Percentiles rank a stretch among this genome's conserved stretches.
Conservation (phyloP, 2,888 invertebrate species). For the Boloria euphrosyne region DNA sequence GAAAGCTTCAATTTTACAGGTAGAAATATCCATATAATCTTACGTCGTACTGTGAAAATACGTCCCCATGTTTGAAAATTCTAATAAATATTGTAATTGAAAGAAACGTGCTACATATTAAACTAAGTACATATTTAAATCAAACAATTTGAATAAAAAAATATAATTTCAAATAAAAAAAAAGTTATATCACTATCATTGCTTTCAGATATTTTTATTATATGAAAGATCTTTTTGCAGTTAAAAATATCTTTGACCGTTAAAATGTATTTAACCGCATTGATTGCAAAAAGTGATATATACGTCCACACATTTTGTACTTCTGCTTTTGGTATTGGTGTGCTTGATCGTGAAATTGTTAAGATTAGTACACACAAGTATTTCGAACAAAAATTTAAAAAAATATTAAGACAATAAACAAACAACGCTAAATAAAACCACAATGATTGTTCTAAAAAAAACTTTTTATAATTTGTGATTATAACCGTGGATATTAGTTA, state of each 20-base stretch:
- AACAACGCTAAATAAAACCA: constrained; percentile 2
- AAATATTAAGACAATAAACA: constrained; percentile 11
- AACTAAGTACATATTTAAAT: no score
- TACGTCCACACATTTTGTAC: constrained; percentile 39
- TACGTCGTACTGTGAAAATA: no score
- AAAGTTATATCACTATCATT: background rate
- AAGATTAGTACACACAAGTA: background rate
- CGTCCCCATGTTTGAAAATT: no score
- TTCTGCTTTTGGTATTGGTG: constrained; percentile 25
- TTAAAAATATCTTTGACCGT: constrained; percentile 1
- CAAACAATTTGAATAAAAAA: no score
- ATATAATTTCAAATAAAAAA: no score
- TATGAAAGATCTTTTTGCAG: background rate
- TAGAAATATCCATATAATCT: background rate
- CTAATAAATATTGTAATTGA: no score
- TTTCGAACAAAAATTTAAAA: background rate
- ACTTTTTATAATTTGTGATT: background rate
- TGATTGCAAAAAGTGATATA: constrained; percentile 23
- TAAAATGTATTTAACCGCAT: background rate
- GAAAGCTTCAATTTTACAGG: constrained; percentile 5
- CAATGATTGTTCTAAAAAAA: background rate
- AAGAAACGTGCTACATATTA: no score
- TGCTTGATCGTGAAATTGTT: constrained; percentile 2
- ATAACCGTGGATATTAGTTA: no score
- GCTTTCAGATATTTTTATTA: background rate